phyloP scores from a whole-genome alignment of 2,888 invertebrate genomes.

The Caenorhabditis sp. region DNA sequence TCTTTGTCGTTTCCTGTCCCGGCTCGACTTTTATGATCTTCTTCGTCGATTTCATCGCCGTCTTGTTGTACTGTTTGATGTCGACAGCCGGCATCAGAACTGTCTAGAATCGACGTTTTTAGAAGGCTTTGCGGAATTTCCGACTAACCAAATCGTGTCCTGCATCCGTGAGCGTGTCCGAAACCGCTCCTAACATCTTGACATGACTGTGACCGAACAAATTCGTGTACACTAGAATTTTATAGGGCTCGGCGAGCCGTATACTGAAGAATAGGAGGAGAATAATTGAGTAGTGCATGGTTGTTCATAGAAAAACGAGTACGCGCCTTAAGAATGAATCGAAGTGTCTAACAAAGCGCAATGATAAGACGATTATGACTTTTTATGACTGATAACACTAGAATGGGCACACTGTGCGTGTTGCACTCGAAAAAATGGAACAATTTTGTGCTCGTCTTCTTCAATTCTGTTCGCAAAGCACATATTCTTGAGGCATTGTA shows the following conservation, averaged over 20 bases:
- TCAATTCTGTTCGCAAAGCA: slow-evolving; percentile 21
- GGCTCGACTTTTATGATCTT: slow-evolving; percentile 21
- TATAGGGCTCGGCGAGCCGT: slow-evolving; percentile 25
- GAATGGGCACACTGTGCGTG: too few relatives aligned
- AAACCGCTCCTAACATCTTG: slow-evolving; percentile 31
- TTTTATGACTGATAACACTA: too few relatives aligned
- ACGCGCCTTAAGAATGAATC: too few relatives aligned
- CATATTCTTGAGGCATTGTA: slow-evolving; percentile 7
- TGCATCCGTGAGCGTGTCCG: slow-evolving; percentile 33
- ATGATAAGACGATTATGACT: too few relatives aligned
- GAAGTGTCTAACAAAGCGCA: too few relatives aligned
- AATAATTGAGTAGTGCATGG: too few relatives aligned
- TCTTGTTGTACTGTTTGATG: slow-evolving; percentile 10
- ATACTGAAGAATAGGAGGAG: too few relatives aligned
- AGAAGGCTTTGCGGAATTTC: not conserved
- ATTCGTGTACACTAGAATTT: slow-evolving; percentile 37
- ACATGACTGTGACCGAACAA: slow-evolving; percentile 36
- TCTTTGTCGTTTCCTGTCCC: slow-evolving; percentile 2
- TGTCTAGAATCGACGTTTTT: slow-evolving; percentile 25
- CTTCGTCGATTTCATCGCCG: slow-evolving; percentile 35
- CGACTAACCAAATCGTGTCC: slow-evolving; percentile 37
- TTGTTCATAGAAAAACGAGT: too few relatives aligned
- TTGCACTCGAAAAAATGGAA: too few relatives aligned
- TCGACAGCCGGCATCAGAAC: slow-evolving; percentile 41
- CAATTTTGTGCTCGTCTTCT: too few relatives aligned